A percentile compares a stretch with the other conserved stretches of the same genome.
Evolutionary conservation across 2,113 vertebrate species (phyloP).

Genomic region (Zonotrichia leucophrys): DNA sequence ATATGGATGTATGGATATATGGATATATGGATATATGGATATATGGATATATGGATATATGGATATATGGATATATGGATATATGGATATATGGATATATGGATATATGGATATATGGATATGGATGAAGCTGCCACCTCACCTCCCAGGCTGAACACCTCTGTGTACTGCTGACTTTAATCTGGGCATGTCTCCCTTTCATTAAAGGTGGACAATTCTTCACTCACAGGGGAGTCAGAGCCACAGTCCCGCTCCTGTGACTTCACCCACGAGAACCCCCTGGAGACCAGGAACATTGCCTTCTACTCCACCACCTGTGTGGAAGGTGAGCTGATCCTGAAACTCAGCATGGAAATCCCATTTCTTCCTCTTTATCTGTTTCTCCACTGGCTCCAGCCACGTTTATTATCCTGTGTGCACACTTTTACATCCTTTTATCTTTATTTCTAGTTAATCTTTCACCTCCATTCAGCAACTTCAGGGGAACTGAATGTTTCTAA

Average conservation of each 20-base stretch:
- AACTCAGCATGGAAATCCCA: background rate
- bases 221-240: slow-evolving; percentile 82
- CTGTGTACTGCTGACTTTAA: background rate
- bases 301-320: slow-evolving; percentile 84
- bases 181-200: background rate
- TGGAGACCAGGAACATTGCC: slow-evolving; percentile 80
- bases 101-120: too few relatives aligned
- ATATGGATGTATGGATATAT: too few relatives aligned
- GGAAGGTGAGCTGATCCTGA: slow-evolving; percentile 70
- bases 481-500: fast-evolving
- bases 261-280: slow-evolving; percentile 75
- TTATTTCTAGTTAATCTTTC: background rate
- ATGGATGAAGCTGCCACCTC: background rate
- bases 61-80: too few relatives aligned
- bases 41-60: too few relatives aligned
- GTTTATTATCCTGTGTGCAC: background rate
- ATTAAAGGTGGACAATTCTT: slow-evolving; percentile 82
- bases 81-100: too few relatives aligned
- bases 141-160: background rate
- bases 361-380: background rate
- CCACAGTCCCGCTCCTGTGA: slow-evolving; percentile 78
- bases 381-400: background rate
- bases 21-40: too few relatives aligned
- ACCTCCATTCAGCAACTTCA: too few relatives aligned
- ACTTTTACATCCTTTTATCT: background rate